Conservation (phyloP, 2,797 vertebrate species). For the Sternarchorhynchus goeldii region DNA sequence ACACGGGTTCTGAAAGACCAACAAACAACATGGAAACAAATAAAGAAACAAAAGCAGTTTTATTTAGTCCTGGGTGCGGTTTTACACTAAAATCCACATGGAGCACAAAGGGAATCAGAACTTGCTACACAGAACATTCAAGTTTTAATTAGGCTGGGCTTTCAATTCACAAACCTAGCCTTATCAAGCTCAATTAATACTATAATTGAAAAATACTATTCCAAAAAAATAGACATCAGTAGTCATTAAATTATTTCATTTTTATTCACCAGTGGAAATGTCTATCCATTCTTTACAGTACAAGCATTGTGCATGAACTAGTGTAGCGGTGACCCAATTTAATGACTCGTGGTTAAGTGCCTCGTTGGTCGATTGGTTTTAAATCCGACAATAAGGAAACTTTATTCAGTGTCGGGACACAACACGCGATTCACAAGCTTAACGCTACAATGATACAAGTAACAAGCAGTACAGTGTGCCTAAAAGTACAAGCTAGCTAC, state of each 20-base stretch:
- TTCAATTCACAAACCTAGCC: too few relatives aligned
- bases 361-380: not conserved
- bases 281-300: not conserved
- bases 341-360: not conserved
- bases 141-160: not conserved
- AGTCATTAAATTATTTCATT: not conserved
- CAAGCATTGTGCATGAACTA: not conserved
- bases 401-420: not conserved
- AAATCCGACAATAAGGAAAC: conserved; percentile 11
- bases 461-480: too few relatives aligned
- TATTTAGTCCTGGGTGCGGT: not conserved
- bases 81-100: too few relatives aligned
- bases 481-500: too few relatives aligned
- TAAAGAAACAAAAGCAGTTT: not conserved
- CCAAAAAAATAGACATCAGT: not conserved
- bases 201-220: not conserved
- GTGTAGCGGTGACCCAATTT: not conserved
- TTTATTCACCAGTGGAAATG: not conserved
- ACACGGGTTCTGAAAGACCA: conserved; percentile 11
- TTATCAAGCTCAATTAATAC: not conserved
- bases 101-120: not conserved
- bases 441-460: too few relatives aligned
- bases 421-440: too few relatives aligned
- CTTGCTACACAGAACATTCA: not conserved
- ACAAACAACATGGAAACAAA: not conserved